Evolutionary conservation across 2,888 invertebrate species (phyloP).

Genomic region (Colostygia pectinataria): DNA sequence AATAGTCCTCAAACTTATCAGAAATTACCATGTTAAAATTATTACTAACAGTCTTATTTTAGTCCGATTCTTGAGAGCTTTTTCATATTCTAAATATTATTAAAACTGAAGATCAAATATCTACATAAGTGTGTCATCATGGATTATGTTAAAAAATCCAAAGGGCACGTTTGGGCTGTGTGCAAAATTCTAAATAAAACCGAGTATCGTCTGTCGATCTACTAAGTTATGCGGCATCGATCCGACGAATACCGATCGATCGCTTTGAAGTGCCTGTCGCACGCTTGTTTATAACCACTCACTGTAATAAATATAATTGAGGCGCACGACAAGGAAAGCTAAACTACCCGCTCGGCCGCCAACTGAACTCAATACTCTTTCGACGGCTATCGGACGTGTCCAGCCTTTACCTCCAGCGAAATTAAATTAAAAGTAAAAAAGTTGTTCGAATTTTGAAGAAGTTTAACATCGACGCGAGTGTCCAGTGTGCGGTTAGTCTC

Average conservation of each 20-base stretch:
- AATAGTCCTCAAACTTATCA: too few species aligned
- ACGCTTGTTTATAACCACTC: constrained; percentile 72
- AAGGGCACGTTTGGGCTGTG: constrained; percentile 34
- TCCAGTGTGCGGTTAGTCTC: constrained; percentile 36
- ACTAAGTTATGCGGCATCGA: constrained; percentile 43
- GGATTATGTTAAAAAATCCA: constrained; percentile 24
- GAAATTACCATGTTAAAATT: too few species aligned
- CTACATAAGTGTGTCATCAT: not conserved
- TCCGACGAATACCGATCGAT: constrained; percentile 69
- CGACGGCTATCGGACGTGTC: constrained; percentile 73
- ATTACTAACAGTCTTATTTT: too few species aligned
- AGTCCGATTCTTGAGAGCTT: too few species aligned
- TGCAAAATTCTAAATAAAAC: constrained; percentile 37
- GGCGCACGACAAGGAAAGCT: constrained; percentile 69
- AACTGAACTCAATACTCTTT: constrained; percentile 74
- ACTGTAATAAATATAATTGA: constrained; percentile 81
- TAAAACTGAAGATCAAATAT: not conserved
- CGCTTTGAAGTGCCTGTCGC: constrained; percentile 76
- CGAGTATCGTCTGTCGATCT: constrained; percentile 33
- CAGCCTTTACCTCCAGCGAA: constrained; percentile 57
- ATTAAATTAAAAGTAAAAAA: constrained; percentile 38
- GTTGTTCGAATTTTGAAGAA: constrained; percentile 31
- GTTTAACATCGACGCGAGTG: constrained; percentile 39
- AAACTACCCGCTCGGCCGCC: constrained; percentile 58
- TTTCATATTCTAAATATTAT: too few species aligned